These are phyloP conservation scores for Xerus rutilus DNA, from an alignment of 2,797 vertebrate species.

Conservation along the genomic window DNA sequence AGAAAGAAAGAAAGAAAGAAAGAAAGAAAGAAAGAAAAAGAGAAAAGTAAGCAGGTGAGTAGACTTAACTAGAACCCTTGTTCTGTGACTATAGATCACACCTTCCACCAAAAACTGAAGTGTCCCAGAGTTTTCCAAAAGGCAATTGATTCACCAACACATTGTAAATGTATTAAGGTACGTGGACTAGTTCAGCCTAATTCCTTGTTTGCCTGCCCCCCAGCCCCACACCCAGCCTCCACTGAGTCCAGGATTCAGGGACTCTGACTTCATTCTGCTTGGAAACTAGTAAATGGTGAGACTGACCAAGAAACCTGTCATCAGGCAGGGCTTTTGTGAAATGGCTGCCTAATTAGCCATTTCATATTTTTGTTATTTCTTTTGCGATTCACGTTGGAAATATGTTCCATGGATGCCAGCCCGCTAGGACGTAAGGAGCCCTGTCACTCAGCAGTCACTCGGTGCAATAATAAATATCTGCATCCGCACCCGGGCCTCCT, in stretches of 20 bases:
- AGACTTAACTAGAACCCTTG: neutral
- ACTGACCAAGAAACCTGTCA: constrained; percentile 75
- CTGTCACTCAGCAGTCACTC: constrained; percentile 69
- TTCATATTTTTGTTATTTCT: constrained; percentile 82
- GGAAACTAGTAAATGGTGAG: constrained; percentile 71
- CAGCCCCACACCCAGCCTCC: neutral
- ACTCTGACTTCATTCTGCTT: constrained; percentile 74
- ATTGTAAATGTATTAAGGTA: neutral
- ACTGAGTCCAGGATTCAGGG: constrained; percentile 25
- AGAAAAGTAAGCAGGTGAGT: no score
- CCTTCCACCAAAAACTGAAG: neutral
- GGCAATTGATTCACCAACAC: neutral
- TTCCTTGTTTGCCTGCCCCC: neutral
- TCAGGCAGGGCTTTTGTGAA: constrained; percentile 77
- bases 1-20: no score
- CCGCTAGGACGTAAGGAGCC: constrained; percentile 65
- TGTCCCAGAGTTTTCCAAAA: constrained; percentile 35
- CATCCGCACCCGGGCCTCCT: neutral
- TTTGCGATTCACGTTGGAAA: constrained; percentile 78
- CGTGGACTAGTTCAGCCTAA: neutral
- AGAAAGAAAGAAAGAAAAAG: no score
- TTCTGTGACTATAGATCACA: neutral
- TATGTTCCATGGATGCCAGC: constrained; percentile 75
- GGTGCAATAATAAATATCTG: constrained; percentile 76
- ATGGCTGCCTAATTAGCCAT: constrained; percentile 79